phyloP scores from a whole-genome alignment of 2,888 invertebrate genomes.

The Busseola fusca region DNA sequence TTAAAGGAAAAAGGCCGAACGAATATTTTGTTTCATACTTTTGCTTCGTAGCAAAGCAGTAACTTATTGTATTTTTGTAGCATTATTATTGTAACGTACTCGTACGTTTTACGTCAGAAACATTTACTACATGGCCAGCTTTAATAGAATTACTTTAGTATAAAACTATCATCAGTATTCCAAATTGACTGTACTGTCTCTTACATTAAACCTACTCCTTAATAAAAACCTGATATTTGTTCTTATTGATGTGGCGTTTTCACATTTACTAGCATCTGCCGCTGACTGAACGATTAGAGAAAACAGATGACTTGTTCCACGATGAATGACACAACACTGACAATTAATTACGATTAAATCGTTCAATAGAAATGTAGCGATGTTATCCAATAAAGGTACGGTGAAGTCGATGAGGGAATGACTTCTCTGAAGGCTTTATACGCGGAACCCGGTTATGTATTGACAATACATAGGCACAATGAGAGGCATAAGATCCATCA shows the following conservation, averaged over 20 bases:
- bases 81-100: constrained; percentile 50
- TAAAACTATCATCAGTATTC: constrained; percentile 23
- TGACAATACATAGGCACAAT: constrained; percentile 31
- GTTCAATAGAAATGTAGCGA: background rate
- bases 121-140: constrained; percentile 22
- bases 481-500: constrained; percentile 69
- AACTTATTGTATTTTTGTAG: constrained; percentile 61
- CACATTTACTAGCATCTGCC: constrained; percentile 16
- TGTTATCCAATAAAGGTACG: background rate
- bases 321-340: background rate
- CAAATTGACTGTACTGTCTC: constrained; percentile 19
- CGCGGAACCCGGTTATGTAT: constrained; percentile 15
- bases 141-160: constrained; percentile 39
- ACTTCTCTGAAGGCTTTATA: background rate
- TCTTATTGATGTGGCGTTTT: constrained; percentile 18
- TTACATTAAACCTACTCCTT: background rate
- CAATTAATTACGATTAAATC: constrained; percentile 13
- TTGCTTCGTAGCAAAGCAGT: constrained; percentile 51
- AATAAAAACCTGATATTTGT: constrained; percentile 20
- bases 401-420: background rate
- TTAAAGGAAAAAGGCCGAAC: constrained; percentile 38
- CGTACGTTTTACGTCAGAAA: constrained; percentile 40
- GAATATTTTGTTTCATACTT: constrained; percentile 51
- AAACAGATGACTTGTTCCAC: constrained; percentile 12
- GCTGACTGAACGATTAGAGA: constrained; percentile 3